A percentile compares a stretch with the other conserved stretches of the same genome.
Evolutionary conservation across 2,797 vertebrate species (phyloP).

Genomic region (Poeciliopsis turneri): DNA sequence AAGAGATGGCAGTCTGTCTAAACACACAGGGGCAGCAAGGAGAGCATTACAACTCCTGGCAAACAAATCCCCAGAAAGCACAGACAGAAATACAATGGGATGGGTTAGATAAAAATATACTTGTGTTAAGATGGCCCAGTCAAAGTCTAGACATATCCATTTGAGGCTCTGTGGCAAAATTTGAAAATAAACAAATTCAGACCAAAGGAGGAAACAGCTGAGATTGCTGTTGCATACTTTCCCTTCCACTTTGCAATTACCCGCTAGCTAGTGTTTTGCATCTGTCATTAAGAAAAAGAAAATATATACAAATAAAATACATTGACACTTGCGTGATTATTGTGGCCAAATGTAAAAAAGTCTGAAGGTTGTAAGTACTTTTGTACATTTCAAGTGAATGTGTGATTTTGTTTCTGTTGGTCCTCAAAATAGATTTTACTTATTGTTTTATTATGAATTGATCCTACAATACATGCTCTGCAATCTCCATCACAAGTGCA

Average conservation of each 20-base stretch:
- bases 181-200: background rate
- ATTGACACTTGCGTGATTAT: background rate
- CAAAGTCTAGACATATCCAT: background rate
- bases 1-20: background rate
- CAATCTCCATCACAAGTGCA: conserved; percentile 43
- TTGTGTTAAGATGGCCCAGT: background rate
- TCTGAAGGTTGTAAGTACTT: background rate
- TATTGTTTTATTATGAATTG: conserved; percentile 6
- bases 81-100: background rate
- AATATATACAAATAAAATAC: background rate
- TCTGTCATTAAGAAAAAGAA: background rate
- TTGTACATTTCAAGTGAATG: conserved; percentile 22
- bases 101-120: background rate
- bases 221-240: background rate
- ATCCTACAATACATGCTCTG: conserved; percentile 42
- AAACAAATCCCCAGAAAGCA: background rate
- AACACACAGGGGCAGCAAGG: background rate
- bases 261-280: background rate
- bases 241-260: background rate
- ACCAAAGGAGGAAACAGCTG: background rate
- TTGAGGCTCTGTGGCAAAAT: background rate
- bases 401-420: conserved; percentile 27
- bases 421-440: conserved; percentile 17
- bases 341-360: conserved; percentile 26
- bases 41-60: background rate